Evolutionary conservation across 35 echinoderm and acorn worm species (phyloP).

Genomic region (Lytechinus variegatus): DNA sequence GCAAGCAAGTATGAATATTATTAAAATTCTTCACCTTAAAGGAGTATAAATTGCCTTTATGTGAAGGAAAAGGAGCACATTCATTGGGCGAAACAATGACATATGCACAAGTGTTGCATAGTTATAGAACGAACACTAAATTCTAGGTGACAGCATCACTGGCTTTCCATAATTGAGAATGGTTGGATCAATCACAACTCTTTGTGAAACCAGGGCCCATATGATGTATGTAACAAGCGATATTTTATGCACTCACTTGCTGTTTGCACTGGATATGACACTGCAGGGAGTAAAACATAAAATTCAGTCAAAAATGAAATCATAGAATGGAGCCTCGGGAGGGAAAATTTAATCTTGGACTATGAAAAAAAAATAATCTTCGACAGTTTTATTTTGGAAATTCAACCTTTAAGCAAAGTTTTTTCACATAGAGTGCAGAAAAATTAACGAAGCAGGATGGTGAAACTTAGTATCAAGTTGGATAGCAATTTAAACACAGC

Average conservation of each 20-base stretch:
- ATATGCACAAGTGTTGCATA: too few species aligned
- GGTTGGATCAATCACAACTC: too few species aligned
- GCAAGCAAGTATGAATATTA: too few species aligned
- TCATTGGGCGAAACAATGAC: too few species aligned
- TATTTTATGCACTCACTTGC: conserved; percentile 81
- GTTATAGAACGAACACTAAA: too few species aligned
- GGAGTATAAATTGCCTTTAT: too few species aligned
- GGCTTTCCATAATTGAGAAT: too few species aligned
- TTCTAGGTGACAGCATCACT: too few species aligned
- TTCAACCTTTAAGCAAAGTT: not conserved
- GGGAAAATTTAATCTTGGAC: not conserved
- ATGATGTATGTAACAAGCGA: not conserved
- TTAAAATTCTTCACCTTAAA: too few species aligned
- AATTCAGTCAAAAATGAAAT: not conserved
- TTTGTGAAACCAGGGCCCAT: too few species aligned
- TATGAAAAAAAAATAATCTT: too few species aligned
- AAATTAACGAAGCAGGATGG: not conserved
- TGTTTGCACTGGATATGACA: conserved; percentile 83
- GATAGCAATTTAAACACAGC: not conserved
- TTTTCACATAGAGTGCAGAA: not conserved
- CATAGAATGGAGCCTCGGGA: not conserved
- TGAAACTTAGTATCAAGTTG: not conserved
- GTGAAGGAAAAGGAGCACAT: too few species aligned
- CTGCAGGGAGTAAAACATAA: conserved; percentile 55
- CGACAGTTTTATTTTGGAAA: not conserved